A percentile compares a stretch with the other conserved stretches of the same genome.
Conservation (phyloP, 2,888 invertebrate species). For the Proisotoma minuta region DNA sequence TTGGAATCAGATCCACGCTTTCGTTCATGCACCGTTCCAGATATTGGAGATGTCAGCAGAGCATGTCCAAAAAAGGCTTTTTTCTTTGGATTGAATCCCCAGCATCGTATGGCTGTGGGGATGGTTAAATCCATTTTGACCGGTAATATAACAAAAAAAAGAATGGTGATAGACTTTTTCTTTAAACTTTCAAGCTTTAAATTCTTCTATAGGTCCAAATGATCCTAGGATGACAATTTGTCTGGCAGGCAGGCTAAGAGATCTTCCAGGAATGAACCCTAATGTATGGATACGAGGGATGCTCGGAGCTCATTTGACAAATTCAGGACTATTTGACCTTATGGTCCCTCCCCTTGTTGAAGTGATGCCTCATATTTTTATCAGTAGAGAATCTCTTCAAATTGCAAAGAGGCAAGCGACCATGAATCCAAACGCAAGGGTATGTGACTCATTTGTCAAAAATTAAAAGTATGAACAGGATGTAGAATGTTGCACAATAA, state of each 20-base stretch:
- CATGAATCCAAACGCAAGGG: background rate
- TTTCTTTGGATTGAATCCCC: slow-evolving; percentile 28
- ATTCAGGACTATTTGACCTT: background rate
- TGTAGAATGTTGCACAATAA: background rate
- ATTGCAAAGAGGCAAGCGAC: background rate
- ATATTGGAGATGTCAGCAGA: background rate
- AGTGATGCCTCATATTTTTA: slow-evolving; percentile 1
- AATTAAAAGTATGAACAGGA: background rate
- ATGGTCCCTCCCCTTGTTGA: background rate
- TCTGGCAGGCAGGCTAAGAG: background rate
- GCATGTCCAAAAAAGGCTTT: slow-evolving; percentile 26
- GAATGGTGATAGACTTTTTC: too few species aligned
- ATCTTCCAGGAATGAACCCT: slow-evolving; percentile 1
- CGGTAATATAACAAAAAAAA: too few species aligned
- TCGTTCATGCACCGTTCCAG: background rate
- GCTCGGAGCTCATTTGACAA: background rate
- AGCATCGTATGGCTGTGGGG: slow-evolving; percentile 10
- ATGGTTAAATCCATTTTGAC: background rate
- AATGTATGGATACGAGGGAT: slow-evolving; percentile 2
- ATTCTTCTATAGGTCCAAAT: background rate
- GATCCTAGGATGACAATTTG: background rate
- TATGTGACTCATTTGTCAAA: background rate
- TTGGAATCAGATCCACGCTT: background rate
- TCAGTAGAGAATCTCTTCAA: background rate
- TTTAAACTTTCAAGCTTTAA: background rate